A percentile compares a stretch with the other conserved stretches of the same genome.
Evolutionary conservation across 2,888 invertebrate genomes (phyloP).

Genomic region (Philaethria dido): DNA sequence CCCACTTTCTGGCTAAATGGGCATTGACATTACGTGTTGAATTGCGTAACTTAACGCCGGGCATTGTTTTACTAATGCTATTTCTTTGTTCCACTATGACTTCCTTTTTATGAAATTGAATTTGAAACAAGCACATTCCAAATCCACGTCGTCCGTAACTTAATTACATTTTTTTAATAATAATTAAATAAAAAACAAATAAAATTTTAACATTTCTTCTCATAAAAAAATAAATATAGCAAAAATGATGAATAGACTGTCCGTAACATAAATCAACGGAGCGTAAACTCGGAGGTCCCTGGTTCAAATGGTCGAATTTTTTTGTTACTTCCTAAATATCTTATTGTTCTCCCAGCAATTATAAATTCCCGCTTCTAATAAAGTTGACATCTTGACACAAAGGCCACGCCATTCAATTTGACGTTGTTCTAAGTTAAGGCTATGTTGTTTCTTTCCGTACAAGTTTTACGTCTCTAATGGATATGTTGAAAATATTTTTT

Average conservation of each 20-base stretch:
- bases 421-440: slow-evolving; percentile 23
- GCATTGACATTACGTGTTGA: no score
- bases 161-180: no score
- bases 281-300: slow-evolving; percentile 38
- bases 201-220: no score
- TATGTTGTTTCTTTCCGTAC: slow-evolving; percentile 22
- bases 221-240: slow-evolving; percentile 32
- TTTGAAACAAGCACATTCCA: no score
- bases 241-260: slow-evolving; percentile 42
- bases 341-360: slow-evolving; percentile 47
- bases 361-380: slow-evolving; percentile 45
- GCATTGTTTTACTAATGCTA: no score
- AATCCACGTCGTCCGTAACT: no score
- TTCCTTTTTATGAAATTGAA: no score
- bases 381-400: slow-evolving; percentile 47
- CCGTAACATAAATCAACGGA: slow-evolving; percentile 42
- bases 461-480: neutral
- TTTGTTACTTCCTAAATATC: slow-evolving; percentile 41
- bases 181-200: neutral
- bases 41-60: no score
- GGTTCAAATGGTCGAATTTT: slow-evolving; percentile 39
- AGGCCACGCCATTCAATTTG: slow-evolving; percentile 40
- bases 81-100: no score
- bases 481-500: no score
- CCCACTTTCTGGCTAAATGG: no score